Base-by-base conservation (phyloP, 1,140 invertebrate genomes). In the Drosophila pandora region DNA sequence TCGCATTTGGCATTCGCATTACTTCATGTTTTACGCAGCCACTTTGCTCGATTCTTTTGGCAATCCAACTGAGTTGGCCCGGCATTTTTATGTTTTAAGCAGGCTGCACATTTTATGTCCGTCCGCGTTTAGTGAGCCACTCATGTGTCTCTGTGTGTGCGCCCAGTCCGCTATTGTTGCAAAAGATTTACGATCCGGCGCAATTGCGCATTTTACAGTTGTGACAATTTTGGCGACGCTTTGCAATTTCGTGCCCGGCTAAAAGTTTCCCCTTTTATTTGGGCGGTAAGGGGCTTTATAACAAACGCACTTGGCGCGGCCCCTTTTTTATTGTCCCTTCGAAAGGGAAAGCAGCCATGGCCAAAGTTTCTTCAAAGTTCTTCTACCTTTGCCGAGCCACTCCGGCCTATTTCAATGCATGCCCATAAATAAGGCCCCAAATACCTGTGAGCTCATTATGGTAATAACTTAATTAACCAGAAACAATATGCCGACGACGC, bases 391-490 rank as follows among this genome's bases (percentile, higher is more conserved):
- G 81, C 80, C 76, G 83, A 77, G 48, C 60, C 30, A n/a, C 45
- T 21, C 12, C 30, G 30, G 56, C 62, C 59, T 55, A 61, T 59
- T 55, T 47, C 61, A 71, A 61, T 81, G 82, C 82, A 81, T 78
- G 78, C 48, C 71, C 82, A 87, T 87, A 87, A 82, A 82, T 85
- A 82, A 71, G 79, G 34, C 56, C 76, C 61, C 61, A 74, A 83
- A 88, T 88, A 83, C 75, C 80, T 76, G 81, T 76, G 79, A 88
- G 79, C 83, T 88, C 83, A 88, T 88, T 88, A 88, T 88, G 79
- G 83, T 88, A 88, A 88, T 88, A 88, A 88, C 83, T 88, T 88
- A 88, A 88, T 88, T 88, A 88, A 88, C 83, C 84, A 76, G 79
- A 88, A 88, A 88, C 83, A 88, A 88, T 88, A 83, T 83, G 84